Evolutionary conservation across 2,113 vertebrate genomes (phyloP), one percentile per base, ranked within the genome.

Genomic region (Ellobius talpinus): DNA sequence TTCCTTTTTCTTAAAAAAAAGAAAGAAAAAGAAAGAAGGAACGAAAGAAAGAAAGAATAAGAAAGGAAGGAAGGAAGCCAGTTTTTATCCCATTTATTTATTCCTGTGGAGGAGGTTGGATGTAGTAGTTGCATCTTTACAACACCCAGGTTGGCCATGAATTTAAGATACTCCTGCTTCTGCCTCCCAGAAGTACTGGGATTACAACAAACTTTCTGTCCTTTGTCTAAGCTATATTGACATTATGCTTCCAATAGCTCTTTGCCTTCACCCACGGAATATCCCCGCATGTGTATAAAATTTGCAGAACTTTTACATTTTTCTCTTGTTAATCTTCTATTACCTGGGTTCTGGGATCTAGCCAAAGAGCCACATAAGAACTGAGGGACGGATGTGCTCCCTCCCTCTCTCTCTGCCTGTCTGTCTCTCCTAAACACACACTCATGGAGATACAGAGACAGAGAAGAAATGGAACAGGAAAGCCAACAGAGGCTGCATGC

Each of bases 281-380:
- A 55, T 23, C 24, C 47, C 47, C 1, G 7, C 0, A 0, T 1
- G 13, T 19, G 2, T 13, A 24, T 29, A 42, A 90, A n/a, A 31
- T n/a, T 66, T 29, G 17, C 29, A n/a, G 36, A 50, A 11, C 89
- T 5, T 26, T 52, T 79, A 79, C 24, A 47, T 36, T 66, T 9
- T 50, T 13, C 45, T 21, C 5, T 12, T 52, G 31, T 12, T n/a
- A 90, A 90, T 11, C 9, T 36, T 52, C 47, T 45, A 23, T 45
- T 87, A 93, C 14, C 36, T 55, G 63, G 26, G 6, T 78, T 58
- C 61, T n/a, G 33, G 29, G 17, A 79, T 55, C 21, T 17, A 78
- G 63, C 61, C 47, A 36, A 76, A 55, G 50, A 87, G 29, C 45
- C 61, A 70, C 21, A 13, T 26, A 39, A 45, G 17, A 45, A 61